Evolutionary conservation across 2,888 invertebrate genomes (phyloP), one percentile per base, ranked within the genome.

Genomic region (Liposcelis brunnea): DNA sequence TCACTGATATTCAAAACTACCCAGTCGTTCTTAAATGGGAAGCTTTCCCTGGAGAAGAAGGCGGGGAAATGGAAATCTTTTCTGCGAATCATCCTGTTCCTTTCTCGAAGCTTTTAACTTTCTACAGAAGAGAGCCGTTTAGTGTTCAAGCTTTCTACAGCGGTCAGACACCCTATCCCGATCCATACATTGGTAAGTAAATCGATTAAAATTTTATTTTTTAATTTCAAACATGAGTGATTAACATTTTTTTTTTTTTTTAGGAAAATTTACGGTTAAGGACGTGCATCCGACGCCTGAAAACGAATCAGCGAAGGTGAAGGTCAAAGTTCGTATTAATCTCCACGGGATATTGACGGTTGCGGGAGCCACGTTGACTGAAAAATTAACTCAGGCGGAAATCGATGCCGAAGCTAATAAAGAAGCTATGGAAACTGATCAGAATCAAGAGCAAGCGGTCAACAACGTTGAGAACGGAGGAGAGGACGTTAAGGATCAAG

Each of bases 241-340:
- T 19, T 44, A 16, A 14, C 26, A 12, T 3, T 11, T 37, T 6
- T 7, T 35, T 2, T 42, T 38, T 42, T 15, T 55, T 55, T 18
- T 54, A 80, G 82, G 81, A 52, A 70, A 73, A 48, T 89, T 83
- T 75, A 66, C 72, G 42, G 76, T 90, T 49, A 78, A 77, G 56
- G 84, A 87, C 58, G 75, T 97, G 4, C 80, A 80, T 54, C 86
- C 95, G 3, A 83, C 80, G 21, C 64, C 82, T 1, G 86, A 86
- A 50, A 93, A 93, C 26, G 90, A 90, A 57, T 77, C 82, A n/a
- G 83, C 89, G 51, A 95, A 93, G 64, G 82, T 97, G 1, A 95
- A 95, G 66, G 81, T 98, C 3, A 97, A 95, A 69, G 89, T 91
- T 5, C 75, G 94, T 54, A 74, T 98, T 45, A 94, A 95, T 68